These are phyloP conservation scores for Leucoraja erinaceus DNA, from an alignment of 2,113 vertebrate genomes.

Conservation along the genomic window DNA sequence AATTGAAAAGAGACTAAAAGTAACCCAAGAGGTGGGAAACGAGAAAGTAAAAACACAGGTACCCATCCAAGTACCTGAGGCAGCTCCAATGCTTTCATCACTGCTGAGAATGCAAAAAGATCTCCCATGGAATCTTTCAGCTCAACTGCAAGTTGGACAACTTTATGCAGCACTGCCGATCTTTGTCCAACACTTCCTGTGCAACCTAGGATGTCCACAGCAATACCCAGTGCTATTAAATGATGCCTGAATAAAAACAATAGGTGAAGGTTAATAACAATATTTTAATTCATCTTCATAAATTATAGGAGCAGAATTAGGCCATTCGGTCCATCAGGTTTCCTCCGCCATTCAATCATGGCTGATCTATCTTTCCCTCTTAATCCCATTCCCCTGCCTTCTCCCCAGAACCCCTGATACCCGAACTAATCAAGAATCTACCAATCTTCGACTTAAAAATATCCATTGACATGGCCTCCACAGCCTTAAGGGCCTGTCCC, in stretches of 20 bases:
- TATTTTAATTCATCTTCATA: too few species aligned
- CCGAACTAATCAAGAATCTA: too few species aligned
- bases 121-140: slow-evolving; percentile 61
- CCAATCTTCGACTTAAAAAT: too few species aligned
- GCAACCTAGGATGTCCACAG: slow-evolving; percentile 77
- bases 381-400: too few species aligned
- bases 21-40: neutral
- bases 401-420: too few species aligned
- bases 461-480: too few species aligned
- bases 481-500: too few species aligned
- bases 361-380: too few species aligned
- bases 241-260: slow-evolving; percentile 60
- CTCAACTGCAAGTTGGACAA: slow-evolving; percentile 66
- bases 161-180: slow-evolving; percentile 60
- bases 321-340: too few species aligned
- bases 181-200: slow-evolving; percentile 65
- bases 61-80: slow-evolving; percentile 61
- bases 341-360: too few species aligned
- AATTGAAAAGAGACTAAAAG: neutral
- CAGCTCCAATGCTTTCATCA: slow-evolving; percentile 78
- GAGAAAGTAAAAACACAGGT: neutral
- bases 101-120: slow-evolving; percentile 71
- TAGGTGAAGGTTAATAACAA: too few species aligned
- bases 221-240: slow-evolving; percentile 63
- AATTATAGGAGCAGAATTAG: too few species aligned